These are phyloP conservation scores for Coptodon bakossiorum DNA, from an alignment of 2,113 vertebrate species.

Conservation along the genomic window DNA sequence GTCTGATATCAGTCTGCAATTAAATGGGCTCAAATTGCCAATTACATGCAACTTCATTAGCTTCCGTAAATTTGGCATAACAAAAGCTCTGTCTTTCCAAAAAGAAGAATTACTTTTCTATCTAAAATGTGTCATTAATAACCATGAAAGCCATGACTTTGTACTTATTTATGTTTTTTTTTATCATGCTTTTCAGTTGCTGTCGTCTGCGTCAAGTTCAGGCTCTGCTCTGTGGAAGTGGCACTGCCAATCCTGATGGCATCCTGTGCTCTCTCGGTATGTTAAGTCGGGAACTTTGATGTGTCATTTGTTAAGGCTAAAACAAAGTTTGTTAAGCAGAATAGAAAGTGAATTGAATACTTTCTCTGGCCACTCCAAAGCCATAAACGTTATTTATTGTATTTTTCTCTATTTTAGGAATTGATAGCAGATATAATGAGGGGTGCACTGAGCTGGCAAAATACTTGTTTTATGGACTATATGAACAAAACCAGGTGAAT, in stretches of 20 bases:
- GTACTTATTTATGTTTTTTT: background rate
- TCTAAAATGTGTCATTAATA: background rate
- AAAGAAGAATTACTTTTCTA: background rate
- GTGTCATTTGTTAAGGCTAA: background rate
- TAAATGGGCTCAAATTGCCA: background rate
- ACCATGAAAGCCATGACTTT: background rate
- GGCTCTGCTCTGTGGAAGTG: slow-evolving; percentile 77
- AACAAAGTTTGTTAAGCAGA: background rate
- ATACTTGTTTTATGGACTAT: slow-evolving; percentile 91
- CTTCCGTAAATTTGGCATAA: background rate
- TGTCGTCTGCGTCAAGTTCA: slow-evolving; percentile 87
- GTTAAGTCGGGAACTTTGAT: background rate
- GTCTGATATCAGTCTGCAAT: background rate
- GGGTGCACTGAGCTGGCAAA: slow-evolving; percentile 92
- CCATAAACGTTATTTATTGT: background rate
- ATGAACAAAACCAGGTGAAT: slow-evolving; percentile 77
- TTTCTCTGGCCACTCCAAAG: background rate
- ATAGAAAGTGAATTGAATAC: background rate
- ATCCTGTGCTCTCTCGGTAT: slow-evolving; percentile 92
- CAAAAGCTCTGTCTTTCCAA: background rate
- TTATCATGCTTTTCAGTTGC: slow-evolving; percentile 68
- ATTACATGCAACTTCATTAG: background rate
- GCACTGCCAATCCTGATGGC: slow-evolving; percentile 79
- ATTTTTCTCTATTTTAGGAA: slow-evolving; percentile 71
- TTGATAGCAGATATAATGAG: slow-evolving; percentile 94